Conservation (phyloP, 1,140 invertebrate species). For the Mylabris phalerata region DNA sequence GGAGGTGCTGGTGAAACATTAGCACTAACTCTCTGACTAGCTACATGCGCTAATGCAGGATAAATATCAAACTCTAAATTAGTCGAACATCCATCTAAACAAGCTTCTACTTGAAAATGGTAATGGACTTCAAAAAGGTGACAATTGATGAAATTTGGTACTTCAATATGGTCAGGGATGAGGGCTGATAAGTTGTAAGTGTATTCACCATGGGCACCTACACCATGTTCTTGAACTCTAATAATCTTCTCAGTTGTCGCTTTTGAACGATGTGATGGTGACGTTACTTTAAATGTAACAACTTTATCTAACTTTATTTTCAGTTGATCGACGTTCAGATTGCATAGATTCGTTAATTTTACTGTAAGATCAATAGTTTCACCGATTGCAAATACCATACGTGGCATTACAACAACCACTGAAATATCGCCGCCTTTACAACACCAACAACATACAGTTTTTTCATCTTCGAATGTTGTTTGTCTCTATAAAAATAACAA, state of each 20-base stretch:
- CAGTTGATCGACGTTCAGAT: constrained; percentile 9
- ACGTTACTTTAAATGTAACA: constrained; percentile 1
- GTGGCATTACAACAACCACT: constrained; percentile 6
- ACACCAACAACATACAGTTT: constrained; percentile 19
- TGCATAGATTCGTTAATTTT: constrained; percentile 11
- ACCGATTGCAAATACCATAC: constrained; percentile 13
- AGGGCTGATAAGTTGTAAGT: constrained; percentile 4
- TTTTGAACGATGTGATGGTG: not conserved
- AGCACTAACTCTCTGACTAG: no score
- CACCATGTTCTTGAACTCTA: constrained; percentile 4
- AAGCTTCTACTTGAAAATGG: not conserved
- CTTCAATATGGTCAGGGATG: not conserved
- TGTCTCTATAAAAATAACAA: not conserved
- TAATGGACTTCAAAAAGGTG: constrained; percentile 12
- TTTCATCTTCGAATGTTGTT: constrained; percentile 9
- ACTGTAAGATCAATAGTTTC: constrained; percentile 9
- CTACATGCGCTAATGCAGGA: no score
- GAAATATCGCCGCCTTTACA: constrained; percentile 7
- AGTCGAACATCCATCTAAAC: no score
- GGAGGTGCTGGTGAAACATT: no score
- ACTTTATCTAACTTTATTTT: constrained; percentile 1
- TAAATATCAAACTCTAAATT: no score
- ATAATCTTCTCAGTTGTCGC: not conserved
- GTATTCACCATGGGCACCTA: constrained; percentile 18
- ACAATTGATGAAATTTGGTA: constrained; percentile 12